Conservation (phyloP, 2,888 invertebrate species). For the Agrochola lychnidis region DNA sequence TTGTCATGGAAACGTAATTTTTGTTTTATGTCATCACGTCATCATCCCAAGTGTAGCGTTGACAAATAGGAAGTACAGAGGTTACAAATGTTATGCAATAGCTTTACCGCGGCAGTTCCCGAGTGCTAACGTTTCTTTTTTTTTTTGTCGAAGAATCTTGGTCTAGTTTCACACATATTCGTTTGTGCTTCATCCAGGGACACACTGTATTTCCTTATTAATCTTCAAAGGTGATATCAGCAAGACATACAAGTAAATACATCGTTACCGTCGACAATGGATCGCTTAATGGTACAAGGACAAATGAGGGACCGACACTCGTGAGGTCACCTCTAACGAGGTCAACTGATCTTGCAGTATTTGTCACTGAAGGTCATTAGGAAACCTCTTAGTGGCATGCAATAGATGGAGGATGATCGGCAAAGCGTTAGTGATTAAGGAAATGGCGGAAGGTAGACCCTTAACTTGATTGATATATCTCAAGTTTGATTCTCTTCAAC, state of each 20-base stretch:
- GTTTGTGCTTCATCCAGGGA: too few species aligned
- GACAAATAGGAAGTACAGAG: too few species aligned
- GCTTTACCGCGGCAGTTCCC: too few species aligned
- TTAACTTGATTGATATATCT: neutral
- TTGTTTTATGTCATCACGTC: too few species aligned
- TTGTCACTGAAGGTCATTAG: conserved; percentile 39
- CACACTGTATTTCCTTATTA: neutral
- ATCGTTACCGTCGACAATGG: neutral
- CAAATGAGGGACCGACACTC: neutral
- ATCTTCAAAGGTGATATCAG: neutral
- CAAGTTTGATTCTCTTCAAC: neutral
- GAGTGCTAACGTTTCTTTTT: too few species aligned
- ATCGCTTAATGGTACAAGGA: conserved; percentile 4
- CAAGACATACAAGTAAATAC: neutral
- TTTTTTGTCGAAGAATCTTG: too few species aligned
- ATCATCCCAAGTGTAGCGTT: too few species aligned
- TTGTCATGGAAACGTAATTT: too few species aligned
- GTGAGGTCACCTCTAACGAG: conserved; percentile 14
- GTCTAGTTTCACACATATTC: too few species aligned
- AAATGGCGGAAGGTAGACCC: neutral
- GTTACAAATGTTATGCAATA: too few species aligned
- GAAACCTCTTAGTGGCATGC: conserved; percentile 3
- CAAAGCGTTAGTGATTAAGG: conserved; percentile 1
- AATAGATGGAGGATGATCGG: conserved; percentile 3
- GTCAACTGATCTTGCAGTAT: conserved; percentile 11